Conservation (phyloP, 2,888 invertebrate genomes). For the Alloscopus bannaensis region DNA sequence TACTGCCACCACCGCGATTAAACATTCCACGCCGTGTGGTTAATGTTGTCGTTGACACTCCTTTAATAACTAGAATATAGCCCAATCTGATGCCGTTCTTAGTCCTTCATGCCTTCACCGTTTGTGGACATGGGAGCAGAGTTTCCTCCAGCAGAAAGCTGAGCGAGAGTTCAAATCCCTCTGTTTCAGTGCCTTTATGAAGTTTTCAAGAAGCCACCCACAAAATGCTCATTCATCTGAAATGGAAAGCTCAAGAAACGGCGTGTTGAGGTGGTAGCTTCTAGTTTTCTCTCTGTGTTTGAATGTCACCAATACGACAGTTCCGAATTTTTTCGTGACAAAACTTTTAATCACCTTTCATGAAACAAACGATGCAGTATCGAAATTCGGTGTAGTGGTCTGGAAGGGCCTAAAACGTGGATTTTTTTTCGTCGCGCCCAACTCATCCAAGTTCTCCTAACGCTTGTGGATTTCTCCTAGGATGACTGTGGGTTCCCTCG, state of each 20-base stretch:
- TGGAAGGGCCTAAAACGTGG: too few species aligned
- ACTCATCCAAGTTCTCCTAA: too few species aligned
- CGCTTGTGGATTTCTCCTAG: background rate
- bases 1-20: too few species aligned
- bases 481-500: too few species aligned
- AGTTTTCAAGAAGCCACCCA: background rate
- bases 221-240: background rate
- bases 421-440: background rate
- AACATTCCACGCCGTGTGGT: too few species aligned
- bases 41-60: too few species aligned
- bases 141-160: background rate
- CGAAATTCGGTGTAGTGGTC: too few species aligned
- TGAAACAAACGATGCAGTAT: conserved; percentile 18
- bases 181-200: background rate
- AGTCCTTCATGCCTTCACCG: too few species aligned
- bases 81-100: too few species aligned
- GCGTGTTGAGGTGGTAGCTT: conserved; percentile 14
- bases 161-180: background rate
- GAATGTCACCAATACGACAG: conserved; percentile 42
- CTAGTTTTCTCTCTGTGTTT: conserved; percentile 30
- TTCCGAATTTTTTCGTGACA: conserved; percentile 44
- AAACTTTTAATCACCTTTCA: conserved; percentile 45
- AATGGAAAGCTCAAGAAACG: background rate
- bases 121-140: too few species aligned
- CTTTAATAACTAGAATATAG: too few species aligned